These are phyloP conservation scores for Galaxias olidus DNA, from an alignment of 2,797 vertebrate species.

Conservation along the genomic window DNA sequence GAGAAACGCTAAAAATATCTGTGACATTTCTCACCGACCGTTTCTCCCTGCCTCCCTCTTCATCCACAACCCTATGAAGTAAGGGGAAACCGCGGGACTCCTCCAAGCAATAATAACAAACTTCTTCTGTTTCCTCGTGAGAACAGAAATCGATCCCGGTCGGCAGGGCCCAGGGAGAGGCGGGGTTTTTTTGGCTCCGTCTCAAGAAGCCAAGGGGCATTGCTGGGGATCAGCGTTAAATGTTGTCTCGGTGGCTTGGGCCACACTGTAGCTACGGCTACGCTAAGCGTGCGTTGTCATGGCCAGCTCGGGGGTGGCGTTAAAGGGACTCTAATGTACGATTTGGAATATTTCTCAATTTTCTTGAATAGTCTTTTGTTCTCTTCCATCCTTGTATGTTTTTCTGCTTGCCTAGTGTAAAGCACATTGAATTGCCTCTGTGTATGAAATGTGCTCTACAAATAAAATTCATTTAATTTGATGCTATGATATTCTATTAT, in stretches of 20 bases:
- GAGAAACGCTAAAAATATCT: slow-evolving; percentile 45
- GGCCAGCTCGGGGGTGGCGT: not conserved
- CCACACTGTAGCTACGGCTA: slow-evolving; percentile 26
- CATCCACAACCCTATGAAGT: slow-evolving; percentile 58
- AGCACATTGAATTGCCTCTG: too few relatives aligned
- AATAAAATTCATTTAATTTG: too few relatives aligned
- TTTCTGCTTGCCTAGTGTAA: too few relatives aligned
- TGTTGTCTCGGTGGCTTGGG: slow-evolving; percentile 53
- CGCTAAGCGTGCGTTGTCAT: slow-evolving; percentile 15
- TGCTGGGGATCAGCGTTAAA: slow-evolving; percentile 64
- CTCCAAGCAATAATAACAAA: slow-evolving; percentile 78
- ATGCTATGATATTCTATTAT: too few relatives aligned
- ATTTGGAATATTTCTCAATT: too few relatives aligned
- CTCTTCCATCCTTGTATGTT: too few relatives aligned
- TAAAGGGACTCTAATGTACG: not conserved
- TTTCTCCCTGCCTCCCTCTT: slow-evolving; percentile 44
- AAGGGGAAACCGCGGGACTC: slow-evolving; percentile 68
- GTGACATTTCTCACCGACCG: slow-evolving; percentile 38
- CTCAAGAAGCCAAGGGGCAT: slow-evolving; percentile 70
- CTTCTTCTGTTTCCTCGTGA: slow-evolving; percentile 69
- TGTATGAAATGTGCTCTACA: too few relatives aligned
- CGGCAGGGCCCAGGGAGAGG: slow-evolving; percentile 58
- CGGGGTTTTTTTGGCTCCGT: slow-evolving; percentile 64
- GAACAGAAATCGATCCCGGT: slow-evolving; percentile 68
- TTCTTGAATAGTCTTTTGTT: too few relatives aligned